These are phyloP conservation scores for Dysidea cf. avara DNA, from an alignment of 37 sponge, comb jelly and placozoan genomes.

Conservation along the genomic window DNA sequence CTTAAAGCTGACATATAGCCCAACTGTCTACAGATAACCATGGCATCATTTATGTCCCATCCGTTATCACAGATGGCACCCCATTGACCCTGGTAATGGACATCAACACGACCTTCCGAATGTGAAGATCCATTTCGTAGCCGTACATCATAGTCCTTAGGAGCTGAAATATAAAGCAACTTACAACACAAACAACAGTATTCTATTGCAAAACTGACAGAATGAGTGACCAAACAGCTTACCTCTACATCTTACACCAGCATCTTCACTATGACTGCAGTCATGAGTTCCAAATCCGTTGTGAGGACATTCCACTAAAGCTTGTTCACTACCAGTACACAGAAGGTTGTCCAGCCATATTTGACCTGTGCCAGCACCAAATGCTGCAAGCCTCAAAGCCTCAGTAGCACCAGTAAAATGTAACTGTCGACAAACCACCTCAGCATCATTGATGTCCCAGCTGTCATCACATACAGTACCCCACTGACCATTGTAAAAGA, in stretches of 20 bases:
- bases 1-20: slow-evolving; percentile 6
- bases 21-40: slow-evolving; percentile 24
- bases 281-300: not conserved
- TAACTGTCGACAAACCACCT: slow-evolving; percentile 3
- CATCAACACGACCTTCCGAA: slow-evolving; percentile 4
- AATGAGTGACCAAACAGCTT: too few species aligned
- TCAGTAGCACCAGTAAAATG: not conserved
- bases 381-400: not conserved
- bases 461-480: slow-evolving; percentile 22
- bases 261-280: not conserved
- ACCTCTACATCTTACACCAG: not conserved
- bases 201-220: too few species aligned
- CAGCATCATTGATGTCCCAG: slow-evolving; percentile 12
- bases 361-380: not conserved
- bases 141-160: not conserved
- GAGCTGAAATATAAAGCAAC: not conserved
- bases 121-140: not conserved
- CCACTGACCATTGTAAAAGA: slow-evolving; percentile 30
- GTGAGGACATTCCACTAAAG: not conserved
- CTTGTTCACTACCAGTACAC: slow-evolving; percentile 2
- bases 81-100: slow-evolving; percentile 22
- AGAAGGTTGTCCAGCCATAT: not conserved
- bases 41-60: slow-evolving; percentile 7
- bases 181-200: too few species aligned
- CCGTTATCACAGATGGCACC: slow-evolving; percentile 21